Conservation (phyloP, 2,797 vertebrate genomes). For the Myripristis jacobus region DNA sequence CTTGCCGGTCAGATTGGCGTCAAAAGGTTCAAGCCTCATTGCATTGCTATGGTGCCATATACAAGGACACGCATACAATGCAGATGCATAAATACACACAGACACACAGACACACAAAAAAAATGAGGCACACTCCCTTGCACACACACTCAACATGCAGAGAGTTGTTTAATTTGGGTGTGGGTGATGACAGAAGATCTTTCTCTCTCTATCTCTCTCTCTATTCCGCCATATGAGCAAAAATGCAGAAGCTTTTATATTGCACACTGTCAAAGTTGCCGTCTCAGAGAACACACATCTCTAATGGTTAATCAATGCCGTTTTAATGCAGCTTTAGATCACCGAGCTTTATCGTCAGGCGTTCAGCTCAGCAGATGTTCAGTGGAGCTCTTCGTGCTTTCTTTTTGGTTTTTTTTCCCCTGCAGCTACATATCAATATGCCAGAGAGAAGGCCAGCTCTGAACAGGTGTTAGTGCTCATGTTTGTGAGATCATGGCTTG, state of each 20-base stretch:
- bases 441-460: slow-evolving; percentile 34
- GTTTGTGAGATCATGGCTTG: slow-evolving; percentile 57
- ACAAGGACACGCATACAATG: not conserved
- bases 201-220: not conserved
- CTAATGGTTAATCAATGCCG: slow-evolving; percentile 21
- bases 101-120: not conserved
- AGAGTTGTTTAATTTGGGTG: not conserved
- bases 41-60: not conserved
- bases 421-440: slow-evolving; percentile 47
- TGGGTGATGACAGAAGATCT: not conserved
- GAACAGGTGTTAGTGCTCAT: slow-evolving; percentile 71
- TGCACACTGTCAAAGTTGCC: too few species aligned
- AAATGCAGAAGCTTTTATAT: too few species aligned
- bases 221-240: too few species aligned
- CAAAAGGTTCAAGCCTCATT: not conserved
- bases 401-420: slow-evolving; percentile 15
- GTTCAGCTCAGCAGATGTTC: slow-evolving; percentile 50
- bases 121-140: not conserved
- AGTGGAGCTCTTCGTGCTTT: slow-evolving; percentile 25
- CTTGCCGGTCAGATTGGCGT: too few species aligned
- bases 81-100: not conserved
- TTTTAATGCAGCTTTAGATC: slow-evolving; percentile 27
- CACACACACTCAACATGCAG: not conserved
- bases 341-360: slow-evolving; percentile 24
- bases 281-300: slow-evolving; percentile 18